Conservation (phyloP, 2,797 vertebrate species). For the Clarias fuscus region DNA sequence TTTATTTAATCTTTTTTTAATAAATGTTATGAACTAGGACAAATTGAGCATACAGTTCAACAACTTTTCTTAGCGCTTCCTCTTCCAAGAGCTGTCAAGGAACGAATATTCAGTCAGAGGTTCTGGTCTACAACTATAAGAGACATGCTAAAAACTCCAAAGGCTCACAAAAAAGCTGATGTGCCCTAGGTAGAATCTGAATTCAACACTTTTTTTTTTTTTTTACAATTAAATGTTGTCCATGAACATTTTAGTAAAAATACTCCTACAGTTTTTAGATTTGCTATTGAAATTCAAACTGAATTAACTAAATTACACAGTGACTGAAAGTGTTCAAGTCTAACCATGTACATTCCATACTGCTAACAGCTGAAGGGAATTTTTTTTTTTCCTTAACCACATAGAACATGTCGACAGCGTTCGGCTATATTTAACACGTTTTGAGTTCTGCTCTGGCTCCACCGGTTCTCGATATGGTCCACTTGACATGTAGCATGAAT, state of each 20-base stretch:
- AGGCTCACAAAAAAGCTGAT: neutral
- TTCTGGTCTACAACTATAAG: neutral
- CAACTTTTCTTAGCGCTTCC: neutral
- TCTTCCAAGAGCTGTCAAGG: neutral
- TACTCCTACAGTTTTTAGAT: neutral
- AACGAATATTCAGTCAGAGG: neutral
- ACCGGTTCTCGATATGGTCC: neutral
- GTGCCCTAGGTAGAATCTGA: neutral
- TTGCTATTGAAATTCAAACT: neutral
- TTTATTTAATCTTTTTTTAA: neutral
- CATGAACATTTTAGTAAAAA: neutral
- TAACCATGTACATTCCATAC: neutral
- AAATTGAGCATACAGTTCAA: neutral
- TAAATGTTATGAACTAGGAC: neutral
- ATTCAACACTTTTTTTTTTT: neutral
- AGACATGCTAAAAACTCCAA: neutral
- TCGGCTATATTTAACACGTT: neutral
- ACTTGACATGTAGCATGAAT: neutral
- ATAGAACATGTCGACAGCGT: neutral
- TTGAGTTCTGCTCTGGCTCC: neutral
- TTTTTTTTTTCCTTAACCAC: neutral
- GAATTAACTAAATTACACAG: neutral
- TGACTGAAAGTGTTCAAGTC: neutral
- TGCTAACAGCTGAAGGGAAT: neutral
- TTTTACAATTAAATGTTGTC: too few relatives aligned